These are phyloP conservation scores for Suncus etruscus DNA, from an alignment of 2,113 vertebrate genomes.

Conservation along the genomic window DNA sequence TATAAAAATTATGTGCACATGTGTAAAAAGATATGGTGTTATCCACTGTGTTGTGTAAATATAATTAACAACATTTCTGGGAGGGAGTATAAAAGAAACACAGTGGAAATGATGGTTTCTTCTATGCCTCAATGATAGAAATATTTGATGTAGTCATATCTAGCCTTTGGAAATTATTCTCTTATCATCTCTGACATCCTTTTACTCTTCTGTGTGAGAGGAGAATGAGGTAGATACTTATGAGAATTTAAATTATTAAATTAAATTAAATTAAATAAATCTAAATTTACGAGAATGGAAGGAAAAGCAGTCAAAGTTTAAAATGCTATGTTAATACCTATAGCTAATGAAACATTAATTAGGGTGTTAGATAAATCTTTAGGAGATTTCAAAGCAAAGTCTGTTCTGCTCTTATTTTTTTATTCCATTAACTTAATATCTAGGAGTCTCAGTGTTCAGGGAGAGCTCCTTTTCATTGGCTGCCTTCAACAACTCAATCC, in stretches of 20 bases:
- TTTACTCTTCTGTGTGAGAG: conserved; percentile 29
- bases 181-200: conserved; percentile 21
- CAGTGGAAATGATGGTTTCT: neutral
- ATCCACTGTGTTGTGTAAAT: neutral
- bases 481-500: neutral
- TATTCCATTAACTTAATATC: neutral
- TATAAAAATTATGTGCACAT: neutral
- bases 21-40: neutral
- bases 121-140: neutral
- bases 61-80: neutral
- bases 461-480: neutral
- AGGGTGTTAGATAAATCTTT: conserved; percentile 42
- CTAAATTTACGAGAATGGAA: conserved; percentile 29
- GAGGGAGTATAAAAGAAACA: neutral
- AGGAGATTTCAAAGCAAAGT: conserved; percentile 44
- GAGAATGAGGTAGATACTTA: neutral
- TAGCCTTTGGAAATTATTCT: conserved; percentile 55
- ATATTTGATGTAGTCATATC: conserved; percentile 15
- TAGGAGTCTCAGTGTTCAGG: neutral
- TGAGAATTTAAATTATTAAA: too few species aligned
- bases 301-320: conserved; percentile 34
- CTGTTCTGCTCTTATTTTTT: neutral
- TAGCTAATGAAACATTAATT: conserved; percentile 36
- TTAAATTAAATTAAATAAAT: too few species aligned
- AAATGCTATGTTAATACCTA: conserved; percentile 29